Evolutionary conservation across 2,888 invertebrate genomes (phyloP).

Genomic region (Koerneria pararmatus): DNA sequence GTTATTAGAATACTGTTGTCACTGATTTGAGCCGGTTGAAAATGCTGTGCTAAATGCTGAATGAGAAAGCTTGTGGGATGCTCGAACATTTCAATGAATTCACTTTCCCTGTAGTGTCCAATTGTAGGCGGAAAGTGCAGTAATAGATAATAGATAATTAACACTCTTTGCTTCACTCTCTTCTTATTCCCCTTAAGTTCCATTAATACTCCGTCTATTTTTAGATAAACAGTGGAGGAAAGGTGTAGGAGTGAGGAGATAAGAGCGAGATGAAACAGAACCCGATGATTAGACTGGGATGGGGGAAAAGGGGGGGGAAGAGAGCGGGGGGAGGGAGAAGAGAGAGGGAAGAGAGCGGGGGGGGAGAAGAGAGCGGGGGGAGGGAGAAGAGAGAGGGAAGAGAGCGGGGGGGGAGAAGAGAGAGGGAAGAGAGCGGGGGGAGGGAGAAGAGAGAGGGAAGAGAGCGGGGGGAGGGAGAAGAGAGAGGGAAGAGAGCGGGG

Average conservation of each 20-base stretch:
- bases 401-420: neutral
- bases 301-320: neutral
- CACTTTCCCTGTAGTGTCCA: no score
- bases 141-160: no score
- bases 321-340: neutral
- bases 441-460: neutral
- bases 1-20: no score
- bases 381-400: neutral
- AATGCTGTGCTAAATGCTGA: no score
- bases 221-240: neutral
- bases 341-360: neutral
- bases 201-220: no score
- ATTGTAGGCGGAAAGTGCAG: no score
- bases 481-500: neutral
- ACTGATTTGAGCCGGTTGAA: no score
- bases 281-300: neutral
- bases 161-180: no score
- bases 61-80: no score
- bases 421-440: no score
- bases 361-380: neutral
- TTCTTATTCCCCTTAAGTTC: no score
- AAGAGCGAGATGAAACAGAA: neutral
- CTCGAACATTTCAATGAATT: no score
- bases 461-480: neutral
- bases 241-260: slow-evolving; percentile 12